These are phyloP conservation scores for chimpanzee (Pan troglodytes) DNA, from an alignment of 2,113 vertebrate species.

Conservation along the genomic window DNA sequence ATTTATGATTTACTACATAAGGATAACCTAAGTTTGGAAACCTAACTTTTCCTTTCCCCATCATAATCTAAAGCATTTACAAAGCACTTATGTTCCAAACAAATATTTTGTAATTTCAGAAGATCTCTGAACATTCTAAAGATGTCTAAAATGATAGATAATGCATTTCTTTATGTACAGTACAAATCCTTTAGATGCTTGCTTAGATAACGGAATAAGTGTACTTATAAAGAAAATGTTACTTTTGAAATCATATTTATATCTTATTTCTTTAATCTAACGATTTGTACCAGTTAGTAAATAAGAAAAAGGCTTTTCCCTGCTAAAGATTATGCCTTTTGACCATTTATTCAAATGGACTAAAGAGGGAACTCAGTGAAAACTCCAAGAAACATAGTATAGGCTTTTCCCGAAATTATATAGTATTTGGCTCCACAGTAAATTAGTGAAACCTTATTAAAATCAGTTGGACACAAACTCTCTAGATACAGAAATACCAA, in stretches of 20 bases:
- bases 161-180: neutral
- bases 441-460: conserved; percentile 29
- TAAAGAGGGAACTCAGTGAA: neutral
- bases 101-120: conserved; percentile 21
- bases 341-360: neutral
- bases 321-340: neutral
- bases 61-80: neutral
- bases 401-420: neutral
- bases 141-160: neutral
- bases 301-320: neutral
- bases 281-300: neutral
- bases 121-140: conserved; percentile 7
- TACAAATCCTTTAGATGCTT: neutral
- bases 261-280: neutral
- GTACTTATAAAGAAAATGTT: neutral
- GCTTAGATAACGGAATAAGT: neutral
- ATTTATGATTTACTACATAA: neutral
- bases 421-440: neutral
- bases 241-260: conserved; percentile 17
- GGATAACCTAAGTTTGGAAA: neutral
- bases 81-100: neutral
- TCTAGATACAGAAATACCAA: neutral
- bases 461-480: neutral
- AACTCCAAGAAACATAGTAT: neutral
- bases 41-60: neutral